A percentile compares a stretch with the other conserved stretches of the same genome.
These are phyloP conservation scores for Formica exsecta DNA, from an alignment of 1,140 invertebrate genomes.

Conservation along the genomic window DNA sequence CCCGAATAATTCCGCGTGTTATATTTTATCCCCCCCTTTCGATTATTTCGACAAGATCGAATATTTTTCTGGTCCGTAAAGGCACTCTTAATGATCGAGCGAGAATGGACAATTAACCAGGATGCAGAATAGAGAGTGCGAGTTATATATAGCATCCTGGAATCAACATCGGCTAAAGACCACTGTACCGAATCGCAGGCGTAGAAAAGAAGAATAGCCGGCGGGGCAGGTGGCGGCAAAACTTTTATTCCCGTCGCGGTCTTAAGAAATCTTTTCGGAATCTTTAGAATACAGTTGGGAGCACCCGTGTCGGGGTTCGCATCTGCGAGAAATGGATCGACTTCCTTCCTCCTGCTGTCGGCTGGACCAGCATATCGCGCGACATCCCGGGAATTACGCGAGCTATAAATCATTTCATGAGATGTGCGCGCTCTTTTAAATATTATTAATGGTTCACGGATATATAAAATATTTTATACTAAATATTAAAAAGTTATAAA, in stretches of 20 bases:
- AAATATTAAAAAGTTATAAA: background rate
- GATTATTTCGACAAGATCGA: background rate
- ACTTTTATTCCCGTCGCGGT: slow-evolving; percentile 49
- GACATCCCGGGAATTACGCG: slow-evolving; percentile 25
- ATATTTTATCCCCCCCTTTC: background rate
- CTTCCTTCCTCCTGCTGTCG: slow-evolving; percentile 21
- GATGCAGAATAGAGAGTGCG: no score
- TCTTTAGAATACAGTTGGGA: slow-evolving; percentile 52
- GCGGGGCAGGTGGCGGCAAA: slow-evolving; percentile 27
- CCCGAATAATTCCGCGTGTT: background rate
- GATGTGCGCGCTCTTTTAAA: slow-evolving; percentile 39
- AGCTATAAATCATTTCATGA: slow-evolving; percentile 42
- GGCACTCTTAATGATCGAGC: background rate
- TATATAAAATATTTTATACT: background rate
- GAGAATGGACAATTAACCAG: background rate
- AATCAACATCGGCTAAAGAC: background rate
- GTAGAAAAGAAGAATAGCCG: slow-evolving; percentile 19
- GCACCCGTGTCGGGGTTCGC: slow-evolving; percentile 32
- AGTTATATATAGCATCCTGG: slow-evolving; percentile 16
- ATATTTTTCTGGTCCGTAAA: background rate
- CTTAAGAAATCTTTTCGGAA: slow-evolving; percentile 48
- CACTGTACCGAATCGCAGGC: background rate
- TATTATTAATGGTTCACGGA: slow-evolving; percentile 32
- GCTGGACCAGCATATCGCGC: slow-evolving; percentile 17
- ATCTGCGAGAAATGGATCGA: slow-evolving; percentile 53